Evolutionary conservation across 2,113 vertebrate species (phyloP), one percentile per base, ranked within the genome.

Genomic region (Leptobrachium ailaonicum): DNA sequence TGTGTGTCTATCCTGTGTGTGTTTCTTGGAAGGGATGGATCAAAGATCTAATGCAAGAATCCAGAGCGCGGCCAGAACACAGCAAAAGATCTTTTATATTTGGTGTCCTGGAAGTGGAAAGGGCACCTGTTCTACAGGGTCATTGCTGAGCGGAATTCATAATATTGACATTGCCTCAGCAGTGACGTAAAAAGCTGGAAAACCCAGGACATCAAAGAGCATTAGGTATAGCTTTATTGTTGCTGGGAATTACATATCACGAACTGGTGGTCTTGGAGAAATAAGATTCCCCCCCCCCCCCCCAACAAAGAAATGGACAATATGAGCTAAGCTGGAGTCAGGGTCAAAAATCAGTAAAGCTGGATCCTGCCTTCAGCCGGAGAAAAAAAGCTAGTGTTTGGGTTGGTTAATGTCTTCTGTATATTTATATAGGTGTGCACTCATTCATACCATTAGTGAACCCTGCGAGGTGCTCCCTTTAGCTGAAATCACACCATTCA

Each of bases 101-200:
- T 9, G 9, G 8, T 41, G 4, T 41, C 2, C 70, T 54, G 47
- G 14, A 53, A 41, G 70, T 32, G 54, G 70, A 40, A 41, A 70
- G 40, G 69, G 13, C 62, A 73, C 60, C 70, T 79, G 58, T 11
- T 20, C 32, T 56, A 43, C 20, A 71, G 50, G 43, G 69, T 64
- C 60, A 72, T 66, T 47, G 53, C 43, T 14, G 45, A 58, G 32
- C n/a, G 70, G 71, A 80, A 80, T 58, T 56, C 60, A 80, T 73
- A 80, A 80, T 73, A 80, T 80, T 80, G 77, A 80, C 77, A 66
- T 80, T 73, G 41, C 14, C 50, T 42, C 44, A 13, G 41, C 40
- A 13, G 70, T 73, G 70, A 73, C 77, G 62, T 66, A 20, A 20
- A 45, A 41, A 8, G 45, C 60, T 11, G 4, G 2, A 45, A 66